These are phyloP conservation scores for Hylia prasina DNA, from an alignment of 2,113 vertebrate species.

Conservation along the genomic window DNA sequence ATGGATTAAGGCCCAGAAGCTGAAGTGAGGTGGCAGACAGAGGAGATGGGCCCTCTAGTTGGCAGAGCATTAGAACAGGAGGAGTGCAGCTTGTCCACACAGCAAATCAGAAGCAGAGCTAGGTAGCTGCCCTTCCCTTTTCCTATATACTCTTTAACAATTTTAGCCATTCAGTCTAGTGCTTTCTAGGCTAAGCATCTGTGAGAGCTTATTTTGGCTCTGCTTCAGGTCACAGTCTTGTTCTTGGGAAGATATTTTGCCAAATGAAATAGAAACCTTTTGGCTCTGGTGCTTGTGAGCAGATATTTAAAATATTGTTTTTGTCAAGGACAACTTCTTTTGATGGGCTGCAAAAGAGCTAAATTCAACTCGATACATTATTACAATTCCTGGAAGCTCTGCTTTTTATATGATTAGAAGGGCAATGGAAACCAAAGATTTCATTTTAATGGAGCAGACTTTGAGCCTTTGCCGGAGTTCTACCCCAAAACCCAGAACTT, in stretches of 20 bases:
- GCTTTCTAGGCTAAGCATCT: slow-evolving; percentile 48
- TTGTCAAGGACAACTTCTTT: slow-evolving; percentile 44
- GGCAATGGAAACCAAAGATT: background rate
- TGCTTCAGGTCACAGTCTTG: background rate
- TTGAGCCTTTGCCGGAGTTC: background rate
- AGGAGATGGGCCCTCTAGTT: background rate
- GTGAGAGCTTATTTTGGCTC: slow-evolving; percentile 52
- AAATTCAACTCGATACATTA: slow-evolving; percentile 29
- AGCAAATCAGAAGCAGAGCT: background rate
- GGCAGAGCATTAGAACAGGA: background rate
- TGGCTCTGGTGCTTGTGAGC: background rate
- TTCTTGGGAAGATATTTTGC: slow-evolving; percentile 36
- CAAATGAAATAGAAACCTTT: slow-evolving; percentile 48
- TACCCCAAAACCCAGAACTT: background rate
- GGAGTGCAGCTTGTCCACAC: background rate
- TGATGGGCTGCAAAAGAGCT: slow-evolving; percentile 40
- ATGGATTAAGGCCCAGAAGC: background rate
- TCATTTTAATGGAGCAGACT: background rate
- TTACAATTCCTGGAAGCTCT: slow-evolving; percentile 50
- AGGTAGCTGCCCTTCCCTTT: background rate
- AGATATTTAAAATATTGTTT: slow-evolving; percentile 55
- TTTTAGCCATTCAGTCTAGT: background rate
- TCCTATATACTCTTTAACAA: background rate
- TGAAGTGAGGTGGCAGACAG: background rate
- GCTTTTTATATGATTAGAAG: slow-evolving; percentile 29